These are phyloP conservation scores for Empis stercorea DNA, from an alignment of 2,888 invertebrate species.

Conservation along the genomic window DNA sequence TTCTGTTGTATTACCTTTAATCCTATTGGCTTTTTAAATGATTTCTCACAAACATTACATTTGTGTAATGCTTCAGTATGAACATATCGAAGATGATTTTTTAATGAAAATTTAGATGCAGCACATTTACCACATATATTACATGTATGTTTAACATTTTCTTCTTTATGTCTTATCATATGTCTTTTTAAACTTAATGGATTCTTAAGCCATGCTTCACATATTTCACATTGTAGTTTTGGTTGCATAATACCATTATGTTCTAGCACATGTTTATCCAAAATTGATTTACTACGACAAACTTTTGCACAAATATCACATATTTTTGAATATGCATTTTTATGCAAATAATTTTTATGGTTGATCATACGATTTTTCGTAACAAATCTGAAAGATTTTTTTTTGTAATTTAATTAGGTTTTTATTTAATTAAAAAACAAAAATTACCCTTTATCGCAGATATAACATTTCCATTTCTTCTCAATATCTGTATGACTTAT, in stretches of 20 bases:
- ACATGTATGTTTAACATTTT: constrained; percentile 14
- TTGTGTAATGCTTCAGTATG: constrained; percentile 17
- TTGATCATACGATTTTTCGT: constrained; percentile 14
- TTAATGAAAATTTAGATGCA: constrained; percentile 16
- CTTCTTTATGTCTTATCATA: constrained; percentile 15
- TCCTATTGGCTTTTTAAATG: constrained; percentile 16
- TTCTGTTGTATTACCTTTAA: constrained; percentile 10
- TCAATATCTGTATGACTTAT: constrained; percentile 25
- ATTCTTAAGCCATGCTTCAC: constrained; percentile 18
- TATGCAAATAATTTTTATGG: constrained; percentile 15
- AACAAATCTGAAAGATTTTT: constrained; percentile 12
- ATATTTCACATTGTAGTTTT: constrained; percentile 16
- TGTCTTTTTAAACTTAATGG: constrained; percentile 17
- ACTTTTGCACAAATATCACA: constrained; percentile 18
- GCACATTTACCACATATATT: constrained; percentile 17
- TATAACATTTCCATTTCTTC: constrained; percentile 22
- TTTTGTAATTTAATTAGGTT: too few relatives aligned
- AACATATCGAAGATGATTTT: constrained; percentile 18
- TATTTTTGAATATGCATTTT: constrained; percentile 15
- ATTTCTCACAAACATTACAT: constrained; percentile 17
- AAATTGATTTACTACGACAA: constrained; percentile 16
- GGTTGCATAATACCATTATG: constrained; percentile 16
- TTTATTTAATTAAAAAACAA: background rate
- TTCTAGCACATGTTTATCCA: constrained; percentile 17
- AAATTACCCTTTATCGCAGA: constrained; percentile 28